phyloP scores from a whole-genome alignment of 2,888 invertebrate species.

The Amblyjoppa proteus region DNA sequence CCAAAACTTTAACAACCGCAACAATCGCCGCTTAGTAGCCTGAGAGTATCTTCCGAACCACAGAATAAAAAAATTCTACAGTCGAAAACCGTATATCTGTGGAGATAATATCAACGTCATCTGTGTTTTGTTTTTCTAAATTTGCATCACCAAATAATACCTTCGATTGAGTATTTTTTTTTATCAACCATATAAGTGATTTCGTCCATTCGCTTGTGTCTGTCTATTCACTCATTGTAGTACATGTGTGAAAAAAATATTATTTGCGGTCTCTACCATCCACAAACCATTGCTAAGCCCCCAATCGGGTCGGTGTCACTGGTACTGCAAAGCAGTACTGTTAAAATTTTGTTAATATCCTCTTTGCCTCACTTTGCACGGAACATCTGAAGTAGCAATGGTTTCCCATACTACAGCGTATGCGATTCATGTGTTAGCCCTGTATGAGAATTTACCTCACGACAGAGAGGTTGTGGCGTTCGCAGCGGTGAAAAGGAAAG shows the following conservation, averaged over 20 bases:
- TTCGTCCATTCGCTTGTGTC: too few relatives aligned
- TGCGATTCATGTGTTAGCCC: neutral
- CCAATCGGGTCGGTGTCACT: neutral
- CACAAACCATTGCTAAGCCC: neutral
- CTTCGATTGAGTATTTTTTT: too few relatives aligned
- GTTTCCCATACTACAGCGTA: neutral
- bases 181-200: too few relatives aligned
- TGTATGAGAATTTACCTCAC: conserved; percentile 5
- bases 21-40: too few relatives aligned
- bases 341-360: neutral
- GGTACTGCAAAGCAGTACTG: neutral
- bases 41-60: too few relatives aligned
- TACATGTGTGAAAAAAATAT: neutral
- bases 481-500: conserved; percentile 13
- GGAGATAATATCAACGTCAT: too few relatives aligned
- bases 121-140: too few relatives aligned
- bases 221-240: too few relatives aligned
- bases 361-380: neutral
- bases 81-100: too few relatives aligned
- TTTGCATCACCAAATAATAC: too few relatives aligned
- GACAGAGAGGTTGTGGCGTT: neutral
- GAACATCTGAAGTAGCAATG: neutral
- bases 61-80: too few relatives aligned
- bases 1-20: too few relatives aligned
- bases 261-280: neutral